phyloP scores from a whole-genome alignment of 2,888 invertebrate species.

The Drosophila emarginata region DNA sequence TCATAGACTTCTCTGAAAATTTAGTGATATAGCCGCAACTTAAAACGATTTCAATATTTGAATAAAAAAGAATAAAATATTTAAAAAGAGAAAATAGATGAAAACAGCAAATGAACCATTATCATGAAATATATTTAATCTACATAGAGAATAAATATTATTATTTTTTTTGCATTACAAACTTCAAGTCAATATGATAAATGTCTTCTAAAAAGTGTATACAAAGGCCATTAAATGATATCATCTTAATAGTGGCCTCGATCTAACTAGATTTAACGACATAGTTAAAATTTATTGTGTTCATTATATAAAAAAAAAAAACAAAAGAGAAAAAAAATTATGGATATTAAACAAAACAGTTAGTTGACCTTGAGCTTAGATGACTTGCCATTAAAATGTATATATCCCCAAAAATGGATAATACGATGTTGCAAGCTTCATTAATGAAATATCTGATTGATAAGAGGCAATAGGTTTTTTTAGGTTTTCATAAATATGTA shows the following conservation, averaged over 20 bases:
- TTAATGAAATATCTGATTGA: neutral
- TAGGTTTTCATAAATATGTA: neutral
- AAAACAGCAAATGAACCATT: too few relatives aligned
- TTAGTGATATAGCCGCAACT: too few relatives aligned
- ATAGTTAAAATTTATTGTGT: neutral
- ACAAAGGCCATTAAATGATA: neutral
- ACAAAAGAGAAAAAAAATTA: too few relatives aligned
- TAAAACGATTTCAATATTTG: too few relatives aligned
- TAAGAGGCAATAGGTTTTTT: conserved; percentile 1
- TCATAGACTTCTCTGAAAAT: too few relatives aligned
- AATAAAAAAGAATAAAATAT: too few relatives aligned
- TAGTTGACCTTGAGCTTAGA: neutral
- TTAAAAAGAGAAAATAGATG: too few relatives aligned
- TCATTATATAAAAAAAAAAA: neutral
- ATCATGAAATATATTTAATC: too few relatives aligned
- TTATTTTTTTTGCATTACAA: too few relatives aligned
- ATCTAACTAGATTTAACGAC: neutral
- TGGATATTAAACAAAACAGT: neutral
- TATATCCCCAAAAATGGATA: neutral
- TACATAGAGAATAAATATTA: too few relatives aligned
- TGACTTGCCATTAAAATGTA: neutral
- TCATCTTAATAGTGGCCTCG: neutral
- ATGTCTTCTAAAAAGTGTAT: neutral
- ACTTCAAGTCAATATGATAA: too few relatives aligned
- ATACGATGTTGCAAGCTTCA: neutral